Percentiles rank a stretch among this genome's conserved stretches.
These are phyloP conservation scores for Eudyptes chrysolophus DNA, from an alignment of 2,113 vertebrate species.

Conservation along the genomic window DNA sequence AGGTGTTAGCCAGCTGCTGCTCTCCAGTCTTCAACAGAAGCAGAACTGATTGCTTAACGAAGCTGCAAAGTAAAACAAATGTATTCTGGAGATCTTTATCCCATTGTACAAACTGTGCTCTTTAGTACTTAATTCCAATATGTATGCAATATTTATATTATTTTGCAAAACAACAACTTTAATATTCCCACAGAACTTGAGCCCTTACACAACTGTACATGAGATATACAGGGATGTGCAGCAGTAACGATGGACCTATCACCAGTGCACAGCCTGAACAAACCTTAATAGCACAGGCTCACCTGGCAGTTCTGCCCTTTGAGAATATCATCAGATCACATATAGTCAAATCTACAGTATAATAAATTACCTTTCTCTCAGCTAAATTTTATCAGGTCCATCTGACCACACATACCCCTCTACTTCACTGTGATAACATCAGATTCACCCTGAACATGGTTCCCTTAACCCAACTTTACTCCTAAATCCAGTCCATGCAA, in stretches of 20 bases:
- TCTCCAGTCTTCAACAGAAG: background rate
- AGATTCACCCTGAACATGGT: background rate
- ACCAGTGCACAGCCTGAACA: background rate
- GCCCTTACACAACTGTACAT: background rate
- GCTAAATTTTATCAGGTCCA: background rate
- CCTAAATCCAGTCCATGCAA: background rate
- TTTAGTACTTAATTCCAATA: background rate
- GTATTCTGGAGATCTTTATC: background rate
- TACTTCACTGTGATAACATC: background rate
- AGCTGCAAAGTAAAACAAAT: background rate
- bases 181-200: background rate
- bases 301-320: background rate
- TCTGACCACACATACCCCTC: background rate
- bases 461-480: background rate
- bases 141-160: background rate
- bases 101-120: background rate
- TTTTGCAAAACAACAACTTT: background rate
- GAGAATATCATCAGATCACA: background rate
- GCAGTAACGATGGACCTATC: background rate
- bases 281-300: background rate
- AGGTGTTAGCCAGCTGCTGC: background rate
- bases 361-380: background rate
- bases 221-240: background rate
- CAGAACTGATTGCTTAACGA: background rate
- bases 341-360: rapidly evolving